Evolutionary conservation across 2,888 invertebrate species (phyloP), one percentile per base, ranked within the genome.

Genomic region (Eupithecia centaureata): DNA sequence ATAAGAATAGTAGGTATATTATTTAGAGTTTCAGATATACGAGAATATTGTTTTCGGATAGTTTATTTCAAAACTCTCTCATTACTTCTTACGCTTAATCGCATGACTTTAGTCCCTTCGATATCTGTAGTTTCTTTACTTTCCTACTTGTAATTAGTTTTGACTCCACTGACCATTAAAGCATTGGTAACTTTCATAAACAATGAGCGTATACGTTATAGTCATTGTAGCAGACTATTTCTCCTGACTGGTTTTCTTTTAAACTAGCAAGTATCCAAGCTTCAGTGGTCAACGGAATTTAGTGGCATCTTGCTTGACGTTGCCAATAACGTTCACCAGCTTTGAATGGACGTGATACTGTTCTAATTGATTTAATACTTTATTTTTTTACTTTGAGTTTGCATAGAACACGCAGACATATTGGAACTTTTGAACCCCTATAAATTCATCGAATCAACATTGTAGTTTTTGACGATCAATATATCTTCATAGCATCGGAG

Each of bases 341-440:
- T 91, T 91, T 88, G 85, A 85, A 85, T 91, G 87, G 83, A 87
- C 79, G 86, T 91, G 85, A 79, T 79, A 77, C 76, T 76, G 77
- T 79, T 77, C 82, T 79, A 79, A 82, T 83, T 83, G 81, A 75
- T 77, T 85, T 81, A 80, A 82, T 82, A 81, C 73, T 73, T 81
- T 80, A 80, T 79, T 80, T 81, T 81, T 76, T 75, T 83, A 78
- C 80, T 85, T 84, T 91, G 84, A 89, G 88, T 90, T 89, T 82
- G 90, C 91, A 83, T 82, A 77, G 82, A 70, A 66, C 87, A 88
- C 91, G 89, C 89, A 86, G 90, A 92, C 86, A 85, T 85, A 85
- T 85, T 87, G 88, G 89, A 87, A 88, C 79, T 71, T 68, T 66
- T 12, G 18, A 59, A 33, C 22, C 7, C 58, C 30, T 72, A 56